Evolutionary conservation across 2,113 vertebrate species (phyloP), one percentile per base, ranked within the genome.

Genomic region (Trichomycterus rosablanca): DNA sequence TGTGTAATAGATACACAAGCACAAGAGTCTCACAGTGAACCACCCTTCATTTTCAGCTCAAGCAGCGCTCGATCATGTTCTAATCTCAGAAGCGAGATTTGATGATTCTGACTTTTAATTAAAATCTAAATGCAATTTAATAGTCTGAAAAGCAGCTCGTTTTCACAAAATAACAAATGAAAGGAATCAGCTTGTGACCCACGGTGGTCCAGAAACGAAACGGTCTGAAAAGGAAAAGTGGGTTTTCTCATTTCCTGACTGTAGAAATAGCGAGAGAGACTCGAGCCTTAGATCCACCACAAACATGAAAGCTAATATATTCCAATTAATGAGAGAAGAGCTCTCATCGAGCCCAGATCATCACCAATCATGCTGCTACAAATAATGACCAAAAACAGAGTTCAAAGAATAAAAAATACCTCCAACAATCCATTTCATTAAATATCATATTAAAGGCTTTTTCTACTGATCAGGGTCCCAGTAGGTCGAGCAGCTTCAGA

Each of bases 1-100:
- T 68, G 74, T 75, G 74, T 76, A 76, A 79, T 44, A 76, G 46
- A 72, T 54, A 63, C 61, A 2, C 50, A 68, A 19, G 16, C 19
- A n/a, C n/a, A 3, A 30, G 26, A 66, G 16, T 44, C 42, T 63
- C 28, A 53, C 15, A 20, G 22, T 22, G 51, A 54, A 22, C 24
- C 34, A 7, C 26, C 23, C n/a, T 53, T 49, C 16, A 54, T 60
- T 67, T 53, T 24, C 56, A 19, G 46, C 48, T 57, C 44, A 23
- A 40, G 15, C 16, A 26, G 16, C 7, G 45, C 34, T 35, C 57
- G 42, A 20, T 49, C 42, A 30, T 14, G 44, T 65, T 56, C 55
- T 56, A 46, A 49, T 49, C 43, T 56, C 52, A 0, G 14, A 55
- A 22, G 7, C 19, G 24, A 7, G 30, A 39, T 55, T 35, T 37